Conservation (phyloP, 2,888 invertebrate genomes). For the Parnassius orleans region DNA sequence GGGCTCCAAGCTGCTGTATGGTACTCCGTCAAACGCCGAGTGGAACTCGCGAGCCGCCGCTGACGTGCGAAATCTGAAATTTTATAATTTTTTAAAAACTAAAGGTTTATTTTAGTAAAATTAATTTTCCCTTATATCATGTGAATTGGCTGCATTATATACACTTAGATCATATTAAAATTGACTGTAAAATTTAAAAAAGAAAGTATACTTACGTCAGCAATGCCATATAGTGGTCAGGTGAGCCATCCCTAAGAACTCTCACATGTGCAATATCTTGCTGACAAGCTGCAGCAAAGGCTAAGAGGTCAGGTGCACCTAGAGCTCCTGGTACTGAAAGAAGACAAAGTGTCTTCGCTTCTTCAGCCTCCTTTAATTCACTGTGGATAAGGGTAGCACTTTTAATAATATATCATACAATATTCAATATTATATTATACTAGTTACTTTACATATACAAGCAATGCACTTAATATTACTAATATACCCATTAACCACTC, state of each 20-base stretch:
- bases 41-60: slow-evolving; percentile 95
- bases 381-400: slow-evolving; percentile 57
- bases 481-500: no score
- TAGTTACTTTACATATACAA: no score
- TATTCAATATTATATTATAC: no score
- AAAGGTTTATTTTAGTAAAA: background rate
- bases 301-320: slow-evolving; percentile 95
- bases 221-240: slow-evolving; percentile 98
- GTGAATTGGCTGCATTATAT: background rate
- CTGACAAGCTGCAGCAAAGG: slow-evolving; percentile 96
- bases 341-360: slow-evolving; percentile 93
- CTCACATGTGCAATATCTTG: slow-evolving; percentile 94
- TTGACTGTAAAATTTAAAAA: slow-evolving; percentile 20
- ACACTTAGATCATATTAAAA: background rate
- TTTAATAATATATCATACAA: no score
- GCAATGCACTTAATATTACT: no score
- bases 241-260: slow-evolving; percentile 93
- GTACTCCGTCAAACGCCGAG: slow-evolving; percentile 93
- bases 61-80: slow-evolving; percentile 83
- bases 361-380: slow-evolving; percentile 86
- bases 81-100: background rate
- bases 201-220: slow-evolving; percentile 84
- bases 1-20: slow-evolving; percentile 96
- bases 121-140: background rate
- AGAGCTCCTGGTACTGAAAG: slow-evolving; percentile 94